Evolutionary conservation across 1,140 invertebrate species (phyloP), one percentile per base, ranked within the genome.

Genomic region (Penaeus japonicus): DNA sequence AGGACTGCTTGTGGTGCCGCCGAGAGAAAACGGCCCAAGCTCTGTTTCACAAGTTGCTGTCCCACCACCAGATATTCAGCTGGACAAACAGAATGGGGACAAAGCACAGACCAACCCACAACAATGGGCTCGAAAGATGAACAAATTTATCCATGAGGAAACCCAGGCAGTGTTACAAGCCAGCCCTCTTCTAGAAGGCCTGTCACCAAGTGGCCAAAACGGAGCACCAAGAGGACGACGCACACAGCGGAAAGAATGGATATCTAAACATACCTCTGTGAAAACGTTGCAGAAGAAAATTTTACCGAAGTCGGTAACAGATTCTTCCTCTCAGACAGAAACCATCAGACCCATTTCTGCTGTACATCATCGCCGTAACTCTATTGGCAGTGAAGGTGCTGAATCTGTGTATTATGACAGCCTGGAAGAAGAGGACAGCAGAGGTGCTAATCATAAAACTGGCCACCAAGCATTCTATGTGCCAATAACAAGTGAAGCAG

Each of bases 351-450:
- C 80, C 4, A 57, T 62, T 20, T 47, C 62, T 7, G 7, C 65
- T 4, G 47, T 55, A 15, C 47, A 57, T 5, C 82, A 55, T n/a
- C 55, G 82, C 54, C 47, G 53, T 24, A 78, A 30, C 35, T 84
- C 86, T 17, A 20, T 39, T 1, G 75, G 85, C 20, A 87, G 89
- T 20, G 75, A 81, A n/a, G 81, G 79, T 12, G 55, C 57, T 27
- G 65, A 85, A 62, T 79, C 57, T 10, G 86, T 85, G 32, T 90
- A 90, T 84, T 90, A 90, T 62, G 89, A 90, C 82, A 90, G 89
- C 62, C 77, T 90, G 54, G 89, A 90, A 75, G 89, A 90, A 54
- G 89, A 90, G 39, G 82, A 90, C n/a, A 83, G 80, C 47, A 70
- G 70, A 20, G 24, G 27, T 27, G 24, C 27, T 35, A 27, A 57